Evolutionary conservation across 2,888 invertebrate species (phyloP).

Genomic region (Xestoiulus laeticollis): DNA sequence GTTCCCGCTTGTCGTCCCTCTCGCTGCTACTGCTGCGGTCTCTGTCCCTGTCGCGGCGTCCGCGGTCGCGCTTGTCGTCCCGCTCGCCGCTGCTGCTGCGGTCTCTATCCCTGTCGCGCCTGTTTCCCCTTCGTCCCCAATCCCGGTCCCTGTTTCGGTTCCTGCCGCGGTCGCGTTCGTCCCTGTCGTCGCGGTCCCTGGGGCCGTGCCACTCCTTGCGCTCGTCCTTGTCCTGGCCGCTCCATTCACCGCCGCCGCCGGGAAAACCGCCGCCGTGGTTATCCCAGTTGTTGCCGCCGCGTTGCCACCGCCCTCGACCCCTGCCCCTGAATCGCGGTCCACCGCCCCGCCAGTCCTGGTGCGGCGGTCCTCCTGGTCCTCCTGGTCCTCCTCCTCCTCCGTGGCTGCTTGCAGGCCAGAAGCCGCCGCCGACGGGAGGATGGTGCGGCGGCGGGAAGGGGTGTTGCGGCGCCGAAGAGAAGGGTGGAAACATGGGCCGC

Average conservation of each 20-base stretch:
- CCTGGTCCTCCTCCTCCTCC: background rate
- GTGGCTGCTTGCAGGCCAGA: background rate
- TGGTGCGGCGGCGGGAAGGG: background rate
- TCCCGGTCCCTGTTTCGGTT: constrained; percentile 34
- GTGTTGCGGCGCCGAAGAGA: background rate
- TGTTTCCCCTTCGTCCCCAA: background rate
- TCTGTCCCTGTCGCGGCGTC: background rate
- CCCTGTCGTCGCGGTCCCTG: constrained; percentile 46
- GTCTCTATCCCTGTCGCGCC: constrained; percentile 48
- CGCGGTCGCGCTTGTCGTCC: constrained; percentile 36
- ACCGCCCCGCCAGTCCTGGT: background rate
- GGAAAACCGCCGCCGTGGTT: background rate
- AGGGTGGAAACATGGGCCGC: background rate
- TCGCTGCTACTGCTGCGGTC: constrained; percentile 10
- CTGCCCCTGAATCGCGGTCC: constrained; percentile 44
- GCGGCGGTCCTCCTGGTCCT: background rate
- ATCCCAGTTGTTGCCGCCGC: background rate
- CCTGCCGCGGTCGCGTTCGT: constrained; percentile 45
- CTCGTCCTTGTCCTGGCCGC: constrained; percentile 47
- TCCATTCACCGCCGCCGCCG: constrained; percentile 39
- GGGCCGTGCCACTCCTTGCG: constrained; percentile 46
- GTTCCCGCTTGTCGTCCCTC: constrained; percentile 48
- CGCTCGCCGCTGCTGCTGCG: constrained; percentile 44
- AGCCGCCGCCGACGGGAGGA: background rate
- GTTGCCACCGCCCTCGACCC: constrained; percentile 42